Base-by-base conservation (phyloP, 2,113 vertebrate species). In the Apeltes quadracus region DNA sequence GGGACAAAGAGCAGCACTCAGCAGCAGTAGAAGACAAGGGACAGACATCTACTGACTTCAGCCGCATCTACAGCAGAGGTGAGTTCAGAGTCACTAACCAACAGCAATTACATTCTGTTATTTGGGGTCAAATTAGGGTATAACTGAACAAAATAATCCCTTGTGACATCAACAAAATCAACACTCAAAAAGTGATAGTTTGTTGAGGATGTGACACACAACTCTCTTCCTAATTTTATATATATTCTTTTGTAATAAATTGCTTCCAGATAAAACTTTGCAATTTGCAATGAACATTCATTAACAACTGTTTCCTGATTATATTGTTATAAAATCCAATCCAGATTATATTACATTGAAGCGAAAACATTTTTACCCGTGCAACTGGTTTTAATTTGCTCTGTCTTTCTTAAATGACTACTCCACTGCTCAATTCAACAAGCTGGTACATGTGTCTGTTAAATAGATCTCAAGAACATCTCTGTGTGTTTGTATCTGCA, bases 11-110 rank as follows among this genome's bases (percentile, higher is more conserved):
- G 14, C 61, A 61, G 2, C 66, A 56, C 5, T 53, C 81, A 36
- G 70, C 23, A 70, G 78, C 46, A 34, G 54, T 56, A 36, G 58
- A 39, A 23, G 78, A 83, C 27, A 48, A 53, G 53, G 34, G 55
- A 25, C 39, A 25, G 4, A 39, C 27, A 2, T 13, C 62, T 34
- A 27, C 16, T 46, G 84, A 92, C 80, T 91, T 93, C 82, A 85
- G 86, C 85, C 73, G n/a, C 67, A 67, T 92, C 65, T 81, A 90
- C 72, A 71, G 89, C 56, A 91, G 87, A 90, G 89, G 92, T 93
- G 64, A 29, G 36, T 7, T 41, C 29, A 9, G 20, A 20, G 0
- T 56, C 11, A 7, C 5, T 3, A 39, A n/a, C 25, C 10, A 50
- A 41, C 2, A 38, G 14, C 20, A 51, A 11, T 34, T 7, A 7